phyloP scores from a whole-genome alignment of 2,797 vertebrate genomes.

The Linurgus olivaceus region DNA sequence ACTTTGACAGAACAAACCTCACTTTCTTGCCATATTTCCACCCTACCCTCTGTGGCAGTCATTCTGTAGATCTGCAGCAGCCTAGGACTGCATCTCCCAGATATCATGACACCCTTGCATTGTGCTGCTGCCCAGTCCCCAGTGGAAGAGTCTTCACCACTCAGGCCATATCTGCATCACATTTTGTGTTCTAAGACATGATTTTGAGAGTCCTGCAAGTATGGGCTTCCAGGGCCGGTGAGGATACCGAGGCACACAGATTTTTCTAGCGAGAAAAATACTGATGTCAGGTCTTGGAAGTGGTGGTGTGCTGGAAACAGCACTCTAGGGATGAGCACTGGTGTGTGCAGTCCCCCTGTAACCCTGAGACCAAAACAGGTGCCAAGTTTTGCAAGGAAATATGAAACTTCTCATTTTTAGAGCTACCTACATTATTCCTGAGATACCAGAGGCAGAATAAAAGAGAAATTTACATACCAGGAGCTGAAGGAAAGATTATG shows the following conservation, averaged over 20 bases:
- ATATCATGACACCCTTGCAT: rapidly evolving
- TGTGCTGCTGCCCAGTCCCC: neutral
- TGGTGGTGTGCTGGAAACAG: neutral
- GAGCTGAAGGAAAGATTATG: neutral
- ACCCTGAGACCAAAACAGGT: neutral
- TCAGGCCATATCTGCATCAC: rapidly evolving
- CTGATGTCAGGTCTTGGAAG: neutral
- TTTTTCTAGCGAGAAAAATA: neutral
- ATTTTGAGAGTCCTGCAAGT: neutral
- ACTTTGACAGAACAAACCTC: neutral
- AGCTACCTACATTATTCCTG: neutral
- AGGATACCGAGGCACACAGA: neutral
- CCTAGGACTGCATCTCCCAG: neutral
- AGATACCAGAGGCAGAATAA: neutral
- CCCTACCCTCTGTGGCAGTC: neutral
- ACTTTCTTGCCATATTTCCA: neutral
- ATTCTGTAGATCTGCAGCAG: neutral
- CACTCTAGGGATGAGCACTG: neutral
- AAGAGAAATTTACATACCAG: neutral
- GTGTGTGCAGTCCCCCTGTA: neutral
- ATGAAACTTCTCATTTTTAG: neutral
- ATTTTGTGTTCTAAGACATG: neutral
- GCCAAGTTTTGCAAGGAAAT: neutral
- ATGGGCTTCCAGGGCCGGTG: neutral
- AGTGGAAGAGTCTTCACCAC: neutral